Conservation (phyloP, 2,113 vertebrate genomes). For the Pycnonotus jocosus region DNA sequence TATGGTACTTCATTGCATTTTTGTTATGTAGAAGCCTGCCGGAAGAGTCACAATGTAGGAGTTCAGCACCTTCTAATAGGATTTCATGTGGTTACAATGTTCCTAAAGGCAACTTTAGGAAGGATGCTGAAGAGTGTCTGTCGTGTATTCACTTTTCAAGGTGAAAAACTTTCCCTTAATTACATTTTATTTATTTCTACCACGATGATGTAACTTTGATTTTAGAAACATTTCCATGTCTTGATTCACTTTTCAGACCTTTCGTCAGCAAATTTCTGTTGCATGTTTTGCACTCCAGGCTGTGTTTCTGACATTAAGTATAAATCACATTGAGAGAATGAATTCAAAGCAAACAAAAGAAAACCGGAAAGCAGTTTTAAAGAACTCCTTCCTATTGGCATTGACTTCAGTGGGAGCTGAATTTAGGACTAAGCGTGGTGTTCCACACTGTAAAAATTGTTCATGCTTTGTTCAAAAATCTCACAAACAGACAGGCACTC, state of each 20-base stretch:
- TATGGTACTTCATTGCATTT: constrained; percentile 18
- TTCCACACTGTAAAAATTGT: not conserved
- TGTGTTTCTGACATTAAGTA: not conserved
- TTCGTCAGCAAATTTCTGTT: not conserved
- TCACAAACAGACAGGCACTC: not conserved
- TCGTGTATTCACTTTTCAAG: not conserved
- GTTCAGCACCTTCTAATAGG: constrained; percentile 47
- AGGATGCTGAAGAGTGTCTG: not conserved
- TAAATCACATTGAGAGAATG: not conserved
- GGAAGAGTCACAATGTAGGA: constrained; percentile 30
- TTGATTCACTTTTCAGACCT: not conserved
- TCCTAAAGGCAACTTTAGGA: not conserved
- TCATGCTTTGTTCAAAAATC: not conserved
- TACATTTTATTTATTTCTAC: not conserved
- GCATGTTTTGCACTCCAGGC: not conserved
- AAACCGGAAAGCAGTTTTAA: not conserved
- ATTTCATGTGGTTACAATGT: not conserved
- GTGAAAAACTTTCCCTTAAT: not conserved
- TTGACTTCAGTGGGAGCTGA: not conserved
- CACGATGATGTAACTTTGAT: not conserved
- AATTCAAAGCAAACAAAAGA: not conserved
- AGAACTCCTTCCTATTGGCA: not conserved
- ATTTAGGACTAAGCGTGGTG: not conserved
- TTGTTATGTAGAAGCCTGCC: constrained; percentile 52
- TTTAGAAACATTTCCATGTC: not conserved